Conservation (phyloP, 2,888 invertebrate species). For the Drosophila differens region DNA sequence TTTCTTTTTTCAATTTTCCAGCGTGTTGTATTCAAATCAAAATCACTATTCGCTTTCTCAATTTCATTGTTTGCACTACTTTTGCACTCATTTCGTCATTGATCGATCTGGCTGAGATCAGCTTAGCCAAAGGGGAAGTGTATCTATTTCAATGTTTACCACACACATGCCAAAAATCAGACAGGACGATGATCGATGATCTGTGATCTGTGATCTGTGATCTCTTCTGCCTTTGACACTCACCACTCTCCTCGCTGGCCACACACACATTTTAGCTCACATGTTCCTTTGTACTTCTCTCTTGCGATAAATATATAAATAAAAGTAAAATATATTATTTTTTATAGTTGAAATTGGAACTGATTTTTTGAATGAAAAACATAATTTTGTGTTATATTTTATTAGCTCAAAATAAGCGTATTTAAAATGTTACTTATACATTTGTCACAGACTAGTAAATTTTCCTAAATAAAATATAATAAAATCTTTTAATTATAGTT, state of each 20-base stretch:
- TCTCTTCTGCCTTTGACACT: conserved; percentile 24
- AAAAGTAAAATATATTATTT: rapidly evolving
- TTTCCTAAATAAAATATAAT: no score
- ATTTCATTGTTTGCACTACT: conserved; percentile 24
- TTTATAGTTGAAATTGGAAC: not conserved
- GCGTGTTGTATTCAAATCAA: conserved; percentile 56
- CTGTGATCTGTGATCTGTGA: conserved; percentile 28
- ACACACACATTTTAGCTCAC: conserved; percentile 23
- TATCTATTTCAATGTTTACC: conserved; percentile 45
- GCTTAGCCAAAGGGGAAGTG: not conserved
- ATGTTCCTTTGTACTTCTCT: not conserved
- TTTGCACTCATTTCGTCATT: conserved; percentile 49
- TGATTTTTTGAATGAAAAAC: not conserved
- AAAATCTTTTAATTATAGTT: not conserved
- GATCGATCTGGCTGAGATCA: conserved; percentile 46
- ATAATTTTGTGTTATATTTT: not conserved
- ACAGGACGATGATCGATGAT: conserved; percentile 73
- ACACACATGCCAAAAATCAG: conserved; percentile 61
- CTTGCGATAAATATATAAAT: not conserved
- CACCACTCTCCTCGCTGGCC: conserved; percentile 26
- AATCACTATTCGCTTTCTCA: conserved; percentile 28
- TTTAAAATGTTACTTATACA: not conserved
- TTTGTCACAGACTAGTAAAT: not conserved
- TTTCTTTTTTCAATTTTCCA: conserved; percentile 17
- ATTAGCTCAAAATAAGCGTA: not conserved